Evolutionary conservation across 2,113 vertebrate genomes (phyloP), one percentile per base, ranked within the genome.

Genomic region (Opisthocomus hoazin): DNA sequence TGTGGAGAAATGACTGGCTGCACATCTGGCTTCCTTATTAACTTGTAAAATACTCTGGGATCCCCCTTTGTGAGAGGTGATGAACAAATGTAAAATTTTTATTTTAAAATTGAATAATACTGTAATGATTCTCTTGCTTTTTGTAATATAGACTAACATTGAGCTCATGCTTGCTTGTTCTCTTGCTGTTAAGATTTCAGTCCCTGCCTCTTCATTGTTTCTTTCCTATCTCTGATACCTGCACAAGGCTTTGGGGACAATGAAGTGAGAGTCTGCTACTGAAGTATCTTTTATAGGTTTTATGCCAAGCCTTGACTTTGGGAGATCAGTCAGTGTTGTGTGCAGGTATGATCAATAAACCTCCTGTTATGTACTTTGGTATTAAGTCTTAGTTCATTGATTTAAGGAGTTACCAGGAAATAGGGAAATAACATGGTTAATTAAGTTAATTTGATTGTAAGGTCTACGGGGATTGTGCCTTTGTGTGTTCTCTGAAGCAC

Each of bases 341-440:
- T 83, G 63, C 37, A 80, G 70, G 50, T 92, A 64, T 82, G 84
- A 96, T 97, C 95, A 83, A 95, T 94, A 94, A 87, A 87, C 58
- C 74, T 96, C 48, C 69, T 76, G 81, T 92, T 90, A 79, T 30
- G 50, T 94, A 70, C 94, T 94, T 94, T 56, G 34, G 81, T 57
- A 21, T 79, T 69, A 91, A 96, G 89, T 92, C 70, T 76, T 82
- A 70, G 45, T 74, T 93, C 74, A 89, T 94, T 93, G 96, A 94
- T 91, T 94, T 91, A 95, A 91, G 70, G 91, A 96, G 81, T 83
- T 89, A 87, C 86, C 74, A 46, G 63, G 63, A 96, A 74, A 86
- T 73, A 74, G 54, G 89, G 81, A 92, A 94, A 89, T 91, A 94
- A 85, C 70, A 51, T 89, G 91, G 93, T 96, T 97, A 97, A 96